A percentile compares a stretch with the other conserved stretches of the same genome.
Conservation (phyloP, 2,888 invertebrate genomes). For the Endomychus coccineus region DNA sequence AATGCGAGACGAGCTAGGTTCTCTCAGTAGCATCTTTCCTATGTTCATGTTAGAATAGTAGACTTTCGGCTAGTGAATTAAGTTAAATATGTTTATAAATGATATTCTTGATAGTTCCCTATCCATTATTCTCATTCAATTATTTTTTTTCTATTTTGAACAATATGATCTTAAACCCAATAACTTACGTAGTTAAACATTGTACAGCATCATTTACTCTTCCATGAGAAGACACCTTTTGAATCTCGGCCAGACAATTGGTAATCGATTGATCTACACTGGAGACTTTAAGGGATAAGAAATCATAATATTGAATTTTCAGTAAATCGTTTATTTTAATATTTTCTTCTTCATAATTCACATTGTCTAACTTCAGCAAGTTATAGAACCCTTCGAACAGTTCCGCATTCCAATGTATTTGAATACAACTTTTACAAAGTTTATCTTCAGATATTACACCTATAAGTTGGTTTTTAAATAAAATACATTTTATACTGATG, state of each 20-base stretch:
- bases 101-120: too few relatives aligned
- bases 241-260: conserved; percentile 50
- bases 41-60: too few relatives aligned
- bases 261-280: conserved; percentile 49
- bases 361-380: conserved; percentile 28
- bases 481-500: not conserved
- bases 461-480: conserved; percentile 5
- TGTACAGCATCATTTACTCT: conserved; percentile 51
- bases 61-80: too few relatives aligned
- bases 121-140: too few relatives aligned
- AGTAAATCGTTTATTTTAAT: conserved; percentile 33
- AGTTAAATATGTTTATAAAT: too few relatives aligned
- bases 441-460: conserved; percentile 33
- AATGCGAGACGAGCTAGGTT: too few relatives aligned
- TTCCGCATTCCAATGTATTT: conserved; percentile 44
- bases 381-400: conserved; percentile 40
- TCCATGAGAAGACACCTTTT: conserved; percentile 57
- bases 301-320: conserved; percentile 42
- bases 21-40: too few relatives aligned
- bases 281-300: conserved; percentile 47
- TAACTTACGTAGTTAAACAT: too few relatives aligned
- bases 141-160: too few relatives aligned
- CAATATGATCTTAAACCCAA: too few relatives aligned
- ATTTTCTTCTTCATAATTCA: conserved; percentile 23
- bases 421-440: conserved; percentile 37